Percentiles rank a stretch among this genome's conserved stretches.
Conservation (phyloP, 2,113 vertebrate species). For the Platichthys flesus region DNA sequence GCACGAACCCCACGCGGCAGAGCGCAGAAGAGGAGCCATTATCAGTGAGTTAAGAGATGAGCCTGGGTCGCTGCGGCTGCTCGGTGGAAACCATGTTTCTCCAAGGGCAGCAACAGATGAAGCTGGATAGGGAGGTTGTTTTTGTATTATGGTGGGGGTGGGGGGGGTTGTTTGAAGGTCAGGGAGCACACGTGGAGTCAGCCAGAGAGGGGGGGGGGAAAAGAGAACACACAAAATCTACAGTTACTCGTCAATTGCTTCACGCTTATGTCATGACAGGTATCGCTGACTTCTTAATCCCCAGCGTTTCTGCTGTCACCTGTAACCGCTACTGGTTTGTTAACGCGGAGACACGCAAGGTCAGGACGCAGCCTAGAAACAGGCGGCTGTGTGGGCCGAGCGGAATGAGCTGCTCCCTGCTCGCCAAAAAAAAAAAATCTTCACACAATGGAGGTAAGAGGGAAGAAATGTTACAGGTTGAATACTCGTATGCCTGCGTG, state of each 20-base stretch:
- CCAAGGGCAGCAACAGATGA: neutral
- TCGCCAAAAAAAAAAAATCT: too few relatives aligned
- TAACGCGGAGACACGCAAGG: slow-evolving; percentile 43
- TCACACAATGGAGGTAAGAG: too few relatives aligned
- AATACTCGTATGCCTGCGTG: neutral
- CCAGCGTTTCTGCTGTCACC: slow-evolving; percentile 40
- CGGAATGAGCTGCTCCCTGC: too few relatives aligned
- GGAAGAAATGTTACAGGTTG: neutral
- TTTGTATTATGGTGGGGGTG: neutral
- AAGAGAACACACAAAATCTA: slow-evolving; percentile 11
- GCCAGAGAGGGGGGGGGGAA: neutral
- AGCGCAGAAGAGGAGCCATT: slow-evolving; percentile 45
- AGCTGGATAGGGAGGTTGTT: neutral
- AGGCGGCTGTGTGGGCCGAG: neutral
- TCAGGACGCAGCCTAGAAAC: slow-evolving; percentile 1
- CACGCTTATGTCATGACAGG: slow-evolving; percentile 54
- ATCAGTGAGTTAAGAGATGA: slow-evolving; percentile 53
- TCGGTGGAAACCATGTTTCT: neutral
- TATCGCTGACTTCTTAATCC: slow-evolving; percentile 65
- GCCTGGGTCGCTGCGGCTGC: slow-evolving; percentile 22
- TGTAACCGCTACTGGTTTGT: slow-evolving; percentile 60
- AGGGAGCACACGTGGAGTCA: neutral
- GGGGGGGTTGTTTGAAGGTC: slow-evolving; percentile 35
- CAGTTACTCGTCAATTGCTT: slow-evolving; percentile 14
- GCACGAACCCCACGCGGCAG: slow-evolving; percentile 52